Evolutionary conservation across 1,140 invertebrate genomes (phyloP).

Genomic region (Bombus haemorrhoidalis): DNA sequence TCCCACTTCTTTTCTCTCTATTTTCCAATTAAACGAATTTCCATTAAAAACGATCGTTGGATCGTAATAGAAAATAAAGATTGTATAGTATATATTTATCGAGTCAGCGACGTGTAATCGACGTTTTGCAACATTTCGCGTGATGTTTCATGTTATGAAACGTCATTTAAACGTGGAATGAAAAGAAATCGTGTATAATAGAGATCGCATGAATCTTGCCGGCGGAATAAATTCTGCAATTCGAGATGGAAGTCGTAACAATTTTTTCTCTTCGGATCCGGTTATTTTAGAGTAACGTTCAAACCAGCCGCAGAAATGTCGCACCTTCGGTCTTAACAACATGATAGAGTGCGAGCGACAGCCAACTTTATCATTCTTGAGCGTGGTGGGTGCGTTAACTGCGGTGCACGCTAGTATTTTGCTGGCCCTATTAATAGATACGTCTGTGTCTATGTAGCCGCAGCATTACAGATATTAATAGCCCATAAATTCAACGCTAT

Average conservation of each 20-base stretch:
- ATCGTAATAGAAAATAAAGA: neutral
- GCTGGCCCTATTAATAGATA: slow-evolving; percentile 52
- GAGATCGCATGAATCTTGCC: neutral
- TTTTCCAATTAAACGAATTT: neutral
- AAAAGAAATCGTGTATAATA: neutral
- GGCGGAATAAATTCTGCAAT: neutral
- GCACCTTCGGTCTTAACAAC: slow-evolving; percentile 55
- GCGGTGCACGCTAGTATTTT: slow-evolving; percentile 52
- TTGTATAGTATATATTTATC: neutral
- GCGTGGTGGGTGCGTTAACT: slow-evolving; percentile 48
- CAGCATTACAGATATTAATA: slow-evolving; percentile 49
- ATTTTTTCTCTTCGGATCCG: slow-evolving; percentile 12
- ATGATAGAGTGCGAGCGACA: slow-evolving; percentile 55
- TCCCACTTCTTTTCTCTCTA: neutral
- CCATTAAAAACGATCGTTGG: neutral
- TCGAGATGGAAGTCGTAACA: neutral
- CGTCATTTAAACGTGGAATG: neutral
- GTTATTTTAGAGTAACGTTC: slow-evolving; percentile 45
- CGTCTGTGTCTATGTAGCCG: slow-evolving; percentile 44
- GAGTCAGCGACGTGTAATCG: neutral
- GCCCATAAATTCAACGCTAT: slow-evolving; percentile 51
- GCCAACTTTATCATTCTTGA: slow-evolving; percentile 51
- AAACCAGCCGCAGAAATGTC: slow-evolving; percentile 49
- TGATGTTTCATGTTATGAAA: neutral
- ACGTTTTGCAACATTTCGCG: neutral